Percentiles rank a stretch among this genome's conserved stretches.
Conservation (phyloP, 2,113 vertebrate genomes). For the Guaruba guarouba region DNA sequence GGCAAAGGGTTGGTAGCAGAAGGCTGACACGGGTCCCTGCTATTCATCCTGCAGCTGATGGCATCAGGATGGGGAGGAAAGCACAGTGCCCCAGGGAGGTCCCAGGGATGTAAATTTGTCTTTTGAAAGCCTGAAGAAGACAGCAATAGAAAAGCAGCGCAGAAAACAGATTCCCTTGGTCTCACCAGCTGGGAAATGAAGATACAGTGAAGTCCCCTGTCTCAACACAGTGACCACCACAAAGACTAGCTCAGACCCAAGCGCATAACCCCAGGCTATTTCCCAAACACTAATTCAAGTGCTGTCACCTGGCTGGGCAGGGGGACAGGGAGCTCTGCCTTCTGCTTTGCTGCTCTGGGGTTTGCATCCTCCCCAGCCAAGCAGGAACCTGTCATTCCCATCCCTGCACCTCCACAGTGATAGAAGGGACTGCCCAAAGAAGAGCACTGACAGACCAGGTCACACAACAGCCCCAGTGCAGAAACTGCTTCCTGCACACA, state of each 20-base stretch:
- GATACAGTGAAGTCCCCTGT: not conserved
- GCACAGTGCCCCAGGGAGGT: not conserved
- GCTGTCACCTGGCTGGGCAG: not conserved
- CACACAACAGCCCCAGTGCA: accelerated
- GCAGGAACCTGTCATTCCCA: not conserved
- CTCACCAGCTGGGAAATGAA: not conserved
- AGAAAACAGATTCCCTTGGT: not conserved
- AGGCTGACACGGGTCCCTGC: not conserved
- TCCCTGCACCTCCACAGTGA: accelerated
- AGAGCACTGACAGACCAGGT: too few relatives aligned
- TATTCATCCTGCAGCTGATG: accelerated
- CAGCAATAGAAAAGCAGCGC: not conserved
- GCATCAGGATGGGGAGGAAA: not conserved
- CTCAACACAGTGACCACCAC: not conserved
- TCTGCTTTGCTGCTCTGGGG: not conserved
- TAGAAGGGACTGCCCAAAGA: not conserved
- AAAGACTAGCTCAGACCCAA: not conserved
- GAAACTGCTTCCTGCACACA: not conserved
- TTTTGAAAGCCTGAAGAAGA: not conserved
- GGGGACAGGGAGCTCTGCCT: not conserved
- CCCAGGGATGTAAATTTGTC: not conserved
- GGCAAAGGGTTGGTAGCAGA: not conserved
- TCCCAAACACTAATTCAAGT: accelerated
- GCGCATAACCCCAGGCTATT: not conserved
- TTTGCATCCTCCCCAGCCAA: not conserved